Evolutionary conservation across 2,797 vertebrate genomes (phyloP).

Genomic region (Lacerta bilineata): DNA sequence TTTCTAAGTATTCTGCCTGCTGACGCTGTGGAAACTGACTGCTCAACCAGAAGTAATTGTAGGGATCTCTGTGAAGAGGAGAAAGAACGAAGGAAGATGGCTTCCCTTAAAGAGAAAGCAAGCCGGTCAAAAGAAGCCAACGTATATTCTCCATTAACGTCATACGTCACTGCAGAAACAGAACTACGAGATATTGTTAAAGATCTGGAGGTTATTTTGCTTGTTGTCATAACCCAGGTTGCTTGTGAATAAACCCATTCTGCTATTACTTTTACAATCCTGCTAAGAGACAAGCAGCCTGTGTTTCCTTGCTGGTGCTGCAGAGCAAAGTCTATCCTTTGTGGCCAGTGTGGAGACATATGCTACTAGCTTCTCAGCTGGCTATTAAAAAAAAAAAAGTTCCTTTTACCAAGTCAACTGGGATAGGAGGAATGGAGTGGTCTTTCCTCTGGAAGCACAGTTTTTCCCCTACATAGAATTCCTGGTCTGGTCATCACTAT

Average conservation of each 20-base stretch:
- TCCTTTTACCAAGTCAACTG: neutral
- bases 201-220: slow-evolving; percentile 89
- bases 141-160: slow-evolving; percentile 91
- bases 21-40: slow-evolving; percentile 78
- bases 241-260: neutral
- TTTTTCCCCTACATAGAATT: too few species aligned
- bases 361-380: too few species aligned
- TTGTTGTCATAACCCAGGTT: slow-evolving; percentile 20
- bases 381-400: neutral
- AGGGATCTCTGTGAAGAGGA: slow-evolving; percentile 83
- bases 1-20: slow-evolving; percentile 82
- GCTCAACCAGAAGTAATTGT: slow-evolving; percentile 60
- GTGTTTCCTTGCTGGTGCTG: neutral
- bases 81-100: slow-evolving; percentile 84
- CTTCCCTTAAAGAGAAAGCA: slow-evolving; percentile 86
- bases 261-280: neutral
- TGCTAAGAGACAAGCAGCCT: neutral
- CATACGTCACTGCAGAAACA: slow-evolving; percentile 91
- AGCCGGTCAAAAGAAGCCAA: slow-evolving; percentile 67
- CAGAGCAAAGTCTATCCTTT: neutral
- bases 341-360: too few species aligned
- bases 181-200: slow-evolving; percentile 89
- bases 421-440: neutral
- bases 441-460: too few species aligned
- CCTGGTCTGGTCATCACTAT: neutral